A percentile compares a stretch with the other conserved stretches of the same genome.
Conservation (phyloP, 1,140 invertebrate genomes). For the Pogonomyrmex californicus region DNA sequence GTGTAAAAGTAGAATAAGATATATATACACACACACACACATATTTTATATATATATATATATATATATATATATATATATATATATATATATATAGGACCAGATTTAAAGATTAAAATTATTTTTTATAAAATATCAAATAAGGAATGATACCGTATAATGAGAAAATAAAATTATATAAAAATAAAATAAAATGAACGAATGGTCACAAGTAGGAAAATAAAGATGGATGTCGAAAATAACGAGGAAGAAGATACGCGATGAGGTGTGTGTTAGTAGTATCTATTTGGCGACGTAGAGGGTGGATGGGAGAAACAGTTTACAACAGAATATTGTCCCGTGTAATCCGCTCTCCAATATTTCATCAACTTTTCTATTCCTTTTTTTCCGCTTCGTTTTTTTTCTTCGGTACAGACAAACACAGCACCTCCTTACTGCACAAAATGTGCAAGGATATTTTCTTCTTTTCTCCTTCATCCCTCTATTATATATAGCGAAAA, state of each 20-base stretch:
- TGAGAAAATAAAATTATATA: neutral
- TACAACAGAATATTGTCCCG: slow-evolving; percentile 86
- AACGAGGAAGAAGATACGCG: slow-evolving; percentile 49
- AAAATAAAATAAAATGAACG: slow-evolving; percentile 14
- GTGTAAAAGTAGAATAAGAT: neutral
- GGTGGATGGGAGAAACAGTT: slow-evolving; percentile 80
- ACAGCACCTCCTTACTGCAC: slow-evolving; percentile 8
- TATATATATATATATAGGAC: too few species aligned
- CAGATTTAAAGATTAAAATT: neutral
- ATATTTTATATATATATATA: too few species aligned
- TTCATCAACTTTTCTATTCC: slow-evolving; percentile 86
- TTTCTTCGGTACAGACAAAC: slow-evolving; percentile 34
- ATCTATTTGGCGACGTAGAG: slow-evolving; percentile 82
- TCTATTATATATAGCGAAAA: slow-evolving; percentile 37
- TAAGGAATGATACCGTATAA: too few species aligned
- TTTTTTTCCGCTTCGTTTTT: slow-evolving; percentile 75
- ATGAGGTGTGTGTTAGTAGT: slow-evolving; percentile 66
- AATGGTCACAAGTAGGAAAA: slow-evolving; percentile 38
- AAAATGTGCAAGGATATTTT: slow-evolving; percentile 27
- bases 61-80: too few species aligned
- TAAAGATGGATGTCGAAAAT: slow-evolving; percentile 5
- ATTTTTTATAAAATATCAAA: neutral
- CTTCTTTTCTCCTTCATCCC: slow-evolving; percentile 43
- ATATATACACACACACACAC: neutral
- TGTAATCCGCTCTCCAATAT: slow-evolving; percentile 86